Evolutionary conservation across 2,797 vertebrate species (phyloP), one percentile per base, ranked within the genome.

Genomic region (Cossypha polioptera): DNA sequence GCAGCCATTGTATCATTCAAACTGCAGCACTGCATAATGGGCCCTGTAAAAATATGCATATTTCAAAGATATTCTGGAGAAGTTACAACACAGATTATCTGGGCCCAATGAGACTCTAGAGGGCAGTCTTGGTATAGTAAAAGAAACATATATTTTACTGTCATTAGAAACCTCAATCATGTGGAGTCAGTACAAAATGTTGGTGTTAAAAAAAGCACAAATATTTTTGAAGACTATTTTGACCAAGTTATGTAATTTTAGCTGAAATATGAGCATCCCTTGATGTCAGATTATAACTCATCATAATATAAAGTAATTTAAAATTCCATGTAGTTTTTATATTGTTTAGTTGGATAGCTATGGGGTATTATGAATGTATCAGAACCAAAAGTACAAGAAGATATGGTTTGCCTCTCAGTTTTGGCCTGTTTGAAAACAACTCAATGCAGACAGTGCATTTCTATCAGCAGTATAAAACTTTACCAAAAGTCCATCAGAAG

Each of bases 51-150:
- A 35, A 54, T 3, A 12, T 15, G 31, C 18, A 40, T 16, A 5
- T 80, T 78, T 69, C 61, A 55, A 35, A 91, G 42, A 18, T 59
- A 17, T 35, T 33, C 62, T 53, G 59, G 36, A 58, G 68, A 28
- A 12, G 36, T 93, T 90, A 83, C 81, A 95, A 68, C 87, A 81
- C 66, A 72, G 47, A 83, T 65, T 80, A 94, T 75, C 96, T 90
- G 66, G 94, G 87, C 90, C 86, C 87, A 71, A 4, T 29, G 36
- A 93, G 95, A 95, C 98, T 96, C 85, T 95, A 97, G 98, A 96
- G 97, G 97, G 96, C 97, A 97, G 95, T 96, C 96, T 97, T 97
- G 93, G 95, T 91, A 95, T 94, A 75, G 79, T 43, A 59, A 95
- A 92, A 7, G 84, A 81, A 94, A 61, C 40, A 84, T 26, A 43